phyloP scores from a whole-genome alignment of 2,113 vertebrate species.

The Apteryx mantelli region DNA sequence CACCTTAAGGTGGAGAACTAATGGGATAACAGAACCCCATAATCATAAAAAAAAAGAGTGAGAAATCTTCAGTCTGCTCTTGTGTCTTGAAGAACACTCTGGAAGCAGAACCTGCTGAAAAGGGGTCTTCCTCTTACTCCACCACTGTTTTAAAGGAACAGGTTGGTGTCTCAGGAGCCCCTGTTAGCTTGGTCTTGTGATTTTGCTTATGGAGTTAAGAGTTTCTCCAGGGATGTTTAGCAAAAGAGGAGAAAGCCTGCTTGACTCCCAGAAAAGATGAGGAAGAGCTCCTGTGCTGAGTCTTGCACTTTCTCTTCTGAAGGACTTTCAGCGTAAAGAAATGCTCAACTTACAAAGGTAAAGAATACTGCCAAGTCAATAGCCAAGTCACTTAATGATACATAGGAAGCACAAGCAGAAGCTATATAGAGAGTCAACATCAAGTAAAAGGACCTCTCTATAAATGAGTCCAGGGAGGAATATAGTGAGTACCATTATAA shows the following conservation, averaged over 20 bases:
- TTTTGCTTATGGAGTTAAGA: neutral
- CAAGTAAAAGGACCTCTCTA: accelerated
- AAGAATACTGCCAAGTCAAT: neutral
- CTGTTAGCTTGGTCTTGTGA: neutral
- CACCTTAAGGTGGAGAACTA: neutral
- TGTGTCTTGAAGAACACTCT: neutral
- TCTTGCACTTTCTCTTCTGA: neutral
- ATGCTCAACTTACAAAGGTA: neutral
- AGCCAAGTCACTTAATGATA: neutral
- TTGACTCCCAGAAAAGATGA: neutral
- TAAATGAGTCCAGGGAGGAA: neutral
- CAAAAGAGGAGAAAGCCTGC: neutral
- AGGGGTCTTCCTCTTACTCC: neutral
- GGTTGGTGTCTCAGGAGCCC: neutral
- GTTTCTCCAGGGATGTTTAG: neutral
- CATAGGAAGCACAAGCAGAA: neutral
- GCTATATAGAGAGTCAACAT: neutral
- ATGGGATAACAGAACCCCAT: neutral
- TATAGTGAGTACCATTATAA: neutral
- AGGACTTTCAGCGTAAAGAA: neutral
- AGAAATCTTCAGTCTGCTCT: neutral
- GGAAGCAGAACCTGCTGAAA: neutral
- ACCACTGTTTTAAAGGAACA: neutral
- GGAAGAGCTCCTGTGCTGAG: neutral
- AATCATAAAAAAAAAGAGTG: neutral